Conservation (phyloP, 2,113 vertebrate genomes). For the Nasalis larvatus region DNA sequence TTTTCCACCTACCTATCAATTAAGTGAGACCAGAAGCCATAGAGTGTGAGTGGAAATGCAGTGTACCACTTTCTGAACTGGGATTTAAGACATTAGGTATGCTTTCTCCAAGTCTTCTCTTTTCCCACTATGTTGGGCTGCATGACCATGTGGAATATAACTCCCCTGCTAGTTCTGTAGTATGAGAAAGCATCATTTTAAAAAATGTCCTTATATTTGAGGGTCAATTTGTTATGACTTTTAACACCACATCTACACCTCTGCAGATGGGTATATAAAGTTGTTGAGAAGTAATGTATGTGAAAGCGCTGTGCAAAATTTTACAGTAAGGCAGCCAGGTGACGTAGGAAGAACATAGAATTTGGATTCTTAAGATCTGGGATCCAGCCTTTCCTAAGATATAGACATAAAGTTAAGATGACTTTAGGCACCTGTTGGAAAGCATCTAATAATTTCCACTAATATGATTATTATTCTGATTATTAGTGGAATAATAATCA, state of each 20-base stretch:
- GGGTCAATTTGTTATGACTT: neutral
- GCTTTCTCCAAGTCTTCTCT: neutral
- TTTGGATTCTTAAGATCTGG: neutral
- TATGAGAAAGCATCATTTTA: neutral
- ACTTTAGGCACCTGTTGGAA: neutral
- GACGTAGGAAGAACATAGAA: neutral
- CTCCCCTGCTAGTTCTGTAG: neutral
- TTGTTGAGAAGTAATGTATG: neutral
- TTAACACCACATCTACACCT: neutral
- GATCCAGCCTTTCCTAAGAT: neutral
- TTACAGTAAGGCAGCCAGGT: neutral
- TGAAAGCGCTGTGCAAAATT: neutral
- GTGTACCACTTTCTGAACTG: neutral
- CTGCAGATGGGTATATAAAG: neutral
- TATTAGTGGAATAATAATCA: neutral
- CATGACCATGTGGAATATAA: neutral
- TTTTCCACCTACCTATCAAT: neutral
- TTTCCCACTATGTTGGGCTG: neutral
- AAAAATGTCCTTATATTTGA: neutral
- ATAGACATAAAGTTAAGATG: neutral
- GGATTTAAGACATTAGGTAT: neutral
- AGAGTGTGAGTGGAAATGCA: neutral
- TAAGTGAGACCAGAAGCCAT: neutral
- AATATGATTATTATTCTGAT: neutral
- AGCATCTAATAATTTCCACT: neutral